Evolutionary conservation across 2,113 vertebrate genomes (phyloP).

Genomic region (Erythrocercus mccallii): DNA sequence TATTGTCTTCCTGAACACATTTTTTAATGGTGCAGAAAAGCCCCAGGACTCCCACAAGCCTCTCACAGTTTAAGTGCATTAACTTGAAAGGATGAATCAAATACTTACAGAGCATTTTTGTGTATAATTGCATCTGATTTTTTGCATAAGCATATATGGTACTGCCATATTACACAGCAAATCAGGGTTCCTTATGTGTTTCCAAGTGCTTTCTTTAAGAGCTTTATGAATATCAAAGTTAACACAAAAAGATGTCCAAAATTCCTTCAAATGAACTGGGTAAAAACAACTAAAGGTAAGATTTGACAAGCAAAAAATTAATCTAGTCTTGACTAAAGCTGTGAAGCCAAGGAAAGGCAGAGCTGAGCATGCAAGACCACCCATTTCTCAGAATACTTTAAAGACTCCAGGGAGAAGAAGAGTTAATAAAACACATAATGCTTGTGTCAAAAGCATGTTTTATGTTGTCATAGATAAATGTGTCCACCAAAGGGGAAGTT

Average conservation of each 20-base stretch:
- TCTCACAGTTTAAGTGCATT: conserved; percentile 24
- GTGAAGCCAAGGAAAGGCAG: not conserved
- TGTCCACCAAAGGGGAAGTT: not conserved
- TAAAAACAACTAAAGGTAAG: not conserved
- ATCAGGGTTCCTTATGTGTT: not conserved
- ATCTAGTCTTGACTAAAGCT: not conserved
- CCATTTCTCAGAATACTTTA: not conserved
- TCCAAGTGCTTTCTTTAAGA: not conserved
- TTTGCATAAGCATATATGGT: not conserved
- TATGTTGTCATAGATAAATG: not conserved
- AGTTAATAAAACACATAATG: conserved; percentile 3
- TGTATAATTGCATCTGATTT: not conserved
- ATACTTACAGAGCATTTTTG: conserved; percentile 15
- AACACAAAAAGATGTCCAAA: not conserved
- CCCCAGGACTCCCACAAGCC: not conserved
- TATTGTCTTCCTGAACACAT: not conserved
- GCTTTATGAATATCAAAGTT: not conserved
- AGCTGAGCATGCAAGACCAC: not conserved
- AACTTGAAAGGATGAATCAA: conserved; percentile 25
- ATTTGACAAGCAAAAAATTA: not conserved
- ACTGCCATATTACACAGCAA: not conserved
- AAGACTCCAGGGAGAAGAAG: not conserved
- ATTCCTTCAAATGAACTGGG: not conserved
- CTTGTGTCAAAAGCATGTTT: not conserved
- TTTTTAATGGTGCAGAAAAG: conserved; percentile 22